Conservation (phyloP, 1,140 invertebrate species). For the Orius insidiosus region DNA sequence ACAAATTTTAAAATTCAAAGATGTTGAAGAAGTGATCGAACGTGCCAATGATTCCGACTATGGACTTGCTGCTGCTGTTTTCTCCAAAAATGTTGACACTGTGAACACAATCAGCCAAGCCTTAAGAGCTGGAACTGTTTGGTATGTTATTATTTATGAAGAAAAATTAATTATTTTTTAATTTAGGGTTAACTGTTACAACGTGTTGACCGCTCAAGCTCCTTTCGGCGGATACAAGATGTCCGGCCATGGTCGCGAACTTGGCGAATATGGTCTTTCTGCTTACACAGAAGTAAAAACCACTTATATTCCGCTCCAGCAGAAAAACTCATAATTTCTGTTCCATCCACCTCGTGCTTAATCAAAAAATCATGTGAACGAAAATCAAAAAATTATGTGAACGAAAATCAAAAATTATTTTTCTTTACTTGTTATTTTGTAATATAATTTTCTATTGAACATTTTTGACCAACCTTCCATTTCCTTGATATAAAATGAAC, state of each 20-base stretch:
- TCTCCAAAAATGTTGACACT: conserved; percentile 76
- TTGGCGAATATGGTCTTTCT: neutral
- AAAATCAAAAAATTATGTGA: too few species aligned
- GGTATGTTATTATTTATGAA: conserved; percentile 32
- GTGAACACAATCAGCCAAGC: conserved; percentile 58
- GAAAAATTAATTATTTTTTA: too few species aligned
- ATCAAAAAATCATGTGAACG: too few species aligned
- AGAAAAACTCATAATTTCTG: conserved; percentile 44
- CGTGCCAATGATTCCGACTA: conserved; percentile 84
- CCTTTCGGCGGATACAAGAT: neutral
- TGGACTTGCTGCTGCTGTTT: conserved; percentile 79
- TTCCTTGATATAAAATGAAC: too few species aligned
- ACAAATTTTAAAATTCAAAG: conserved; percentile 84
- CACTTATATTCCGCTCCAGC: conserved; percentile 54
- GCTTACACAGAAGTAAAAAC: conserved; percentile 68
- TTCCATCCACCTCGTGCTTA: too few species aligned
- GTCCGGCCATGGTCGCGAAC: neutral
- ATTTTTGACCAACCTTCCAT: too few species aligned
- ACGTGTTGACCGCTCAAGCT: conserved; percentile 43
- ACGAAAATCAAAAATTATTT: too few species aligned
- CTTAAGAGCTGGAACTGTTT: conserved; percentile 79
- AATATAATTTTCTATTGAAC: too few species aligned
- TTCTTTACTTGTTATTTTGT: too few species aligned
- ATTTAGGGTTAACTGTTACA: conserved; percentile 78
- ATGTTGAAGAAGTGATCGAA: conserved; percentile 73